Evolutionary conservation across 2,797 vertebrate species (phyloP), one percentile per base, ranked within the genome.

Genomic region (Petrocephalus sullivani): DNA sequence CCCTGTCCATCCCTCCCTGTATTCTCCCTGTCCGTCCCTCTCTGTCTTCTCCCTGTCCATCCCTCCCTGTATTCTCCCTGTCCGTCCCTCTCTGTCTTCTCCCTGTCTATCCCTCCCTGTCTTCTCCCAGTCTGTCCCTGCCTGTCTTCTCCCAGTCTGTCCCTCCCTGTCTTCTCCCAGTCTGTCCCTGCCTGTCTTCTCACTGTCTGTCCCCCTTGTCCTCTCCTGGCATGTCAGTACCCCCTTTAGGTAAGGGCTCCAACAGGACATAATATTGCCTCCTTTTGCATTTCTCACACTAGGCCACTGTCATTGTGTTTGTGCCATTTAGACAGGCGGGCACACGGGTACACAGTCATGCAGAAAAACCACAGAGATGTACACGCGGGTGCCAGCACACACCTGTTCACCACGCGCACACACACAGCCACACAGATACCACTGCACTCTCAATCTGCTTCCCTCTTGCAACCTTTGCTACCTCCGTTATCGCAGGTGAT

Each of bases 221-320:
- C 64, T 78, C 71, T n/a, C 37, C 37, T n/a, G 37, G 33, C 33
- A 41, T 37, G 81, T 49, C 83, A 46, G 53, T 90, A 87, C 49
- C 8, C 46, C 71, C 88, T 88, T 57, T 86, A 88, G 89, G 67
- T 87, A 86, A 90, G 82, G 90, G 81, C 3, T 46, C 87, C 88
- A 88, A 75, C 64, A 89, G 91, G 16, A 46, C 60, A 28, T 89
- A 89, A 87, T n/a, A 88, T 86, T 89, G 0, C 88, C 82, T 92
- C 93, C 1, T 91, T 90, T 90, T 91, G 90, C 90, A 89, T 90
- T 41, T 78, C 21, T 87, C 67, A 61, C 75, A 88, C 89, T 89
- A 90, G 90, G 89, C 87, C 86, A 89, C 88, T 91, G 88, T 51
- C 89, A 91, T 91, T 91, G 92, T 93, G 91, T 92, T 92, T 92